Conservation (phyloP, 2,888 invertebrate species). For the Nephrotoma guestfalica region DNA sequence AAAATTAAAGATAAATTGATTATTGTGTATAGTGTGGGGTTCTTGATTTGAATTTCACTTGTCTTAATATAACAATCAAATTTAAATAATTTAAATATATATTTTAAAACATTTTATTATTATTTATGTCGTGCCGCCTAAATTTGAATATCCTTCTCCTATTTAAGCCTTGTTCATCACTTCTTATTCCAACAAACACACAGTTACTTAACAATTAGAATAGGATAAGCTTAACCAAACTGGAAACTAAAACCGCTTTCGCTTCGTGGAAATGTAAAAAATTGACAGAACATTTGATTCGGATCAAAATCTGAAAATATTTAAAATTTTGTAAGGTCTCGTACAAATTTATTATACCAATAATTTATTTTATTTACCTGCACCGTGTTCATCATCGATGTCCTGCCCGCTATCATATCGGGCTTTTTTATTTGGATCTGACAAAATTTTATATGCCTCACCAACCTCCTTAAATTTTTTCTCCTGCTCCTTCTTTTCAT, state of each 20-base stretch:
- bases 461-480: conserved; percentile 90
- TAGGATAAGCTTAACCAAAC: conserved; percentile 39
- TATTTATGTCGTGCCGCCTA: neutral
- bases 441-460: conserved; percentile 87
- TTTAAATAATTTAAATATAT: neutral
- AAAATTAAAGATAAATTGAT: neutral
- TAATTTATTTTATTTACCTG: conserved; percentile 15
- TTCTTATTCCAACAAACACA: neutral
- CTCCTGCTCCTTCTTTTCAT: conserved; percentile 80
- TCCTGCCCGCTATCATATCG: conserved; percentile 88
- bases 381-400: conserved; percentile 48
- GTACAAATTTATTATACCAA: neutral
- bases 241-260: conserved; percentile 46
- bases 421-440: conserved; percentile 77
- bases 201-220: neutral
- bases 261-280: conserved; percentile 51
- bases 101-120: neutral
- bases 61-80: neutral
- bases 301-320: conserved; percentile 57
- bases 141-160: neutral
- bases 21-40: neutral
- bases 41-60: neutral
- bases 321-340: neutral
- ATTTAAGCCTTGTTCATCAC: neutral
- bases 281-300: conserved; percentile 70